Percentiles rank a stretch among this genome's conserved stretches.
phyloP scores from a whole-genome alignment of 2,113 vertebrate species.

The Cephalopterus ornatus region DNA sequence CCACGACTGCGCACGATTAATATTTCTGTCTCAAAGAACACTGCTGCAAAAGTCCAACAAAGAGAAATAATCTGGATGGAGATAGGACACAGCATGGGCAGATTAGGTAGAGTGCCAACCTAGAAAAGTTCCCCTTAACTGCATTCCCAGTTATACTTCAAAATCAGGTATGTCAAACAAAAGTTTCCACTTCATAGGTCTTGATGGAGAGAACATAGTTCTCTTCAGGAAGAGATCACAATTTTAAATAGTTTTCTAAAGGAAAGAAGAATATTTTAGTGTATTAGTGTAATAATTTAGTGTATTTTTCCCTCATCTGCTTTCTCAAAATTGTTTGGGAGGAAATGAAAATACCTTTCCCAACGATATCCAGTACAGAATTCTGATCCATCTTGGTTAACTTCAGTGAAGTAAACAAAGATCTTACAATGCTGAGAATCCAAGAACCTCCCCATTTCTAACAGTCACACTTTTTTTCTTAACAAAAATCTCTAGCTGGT shows the following conservation, averaged over 20 bases:
- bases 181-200: background rate
- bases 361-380: background rate
- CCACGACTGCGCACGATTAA: background rate
- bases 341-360: background rate
- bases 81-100: background rate
- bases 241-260: background rate
- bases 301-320: background rate
- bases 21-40: background rate
- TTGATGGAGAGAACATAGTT: background rate
- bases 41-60: background rate
- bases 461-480: background rate
- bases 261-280: background rate
- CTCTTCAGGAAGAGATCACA: background rate
- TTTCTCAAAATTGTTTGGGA: background rate
- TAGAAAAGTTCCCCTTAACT: background rate
- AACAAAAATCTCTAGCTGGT: background rate
- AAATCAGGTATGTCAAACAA: background rate
- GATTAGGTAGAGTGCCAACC: background rate
- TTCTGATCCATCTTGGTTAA: background rate
- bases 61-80: background rate
- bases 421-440: background rate
- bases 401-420: background rate
- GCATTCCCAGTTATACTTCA: background rate
- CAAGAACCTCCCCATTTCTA: accelerated
- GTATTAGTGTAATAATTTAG: background rate